Percentiles rank a stretch among this genome's conserved stretches.
phyloP scores from a whole-genome alignment of 2,113 vertebrate species.

The Aegithalos caudatus region DNA sequence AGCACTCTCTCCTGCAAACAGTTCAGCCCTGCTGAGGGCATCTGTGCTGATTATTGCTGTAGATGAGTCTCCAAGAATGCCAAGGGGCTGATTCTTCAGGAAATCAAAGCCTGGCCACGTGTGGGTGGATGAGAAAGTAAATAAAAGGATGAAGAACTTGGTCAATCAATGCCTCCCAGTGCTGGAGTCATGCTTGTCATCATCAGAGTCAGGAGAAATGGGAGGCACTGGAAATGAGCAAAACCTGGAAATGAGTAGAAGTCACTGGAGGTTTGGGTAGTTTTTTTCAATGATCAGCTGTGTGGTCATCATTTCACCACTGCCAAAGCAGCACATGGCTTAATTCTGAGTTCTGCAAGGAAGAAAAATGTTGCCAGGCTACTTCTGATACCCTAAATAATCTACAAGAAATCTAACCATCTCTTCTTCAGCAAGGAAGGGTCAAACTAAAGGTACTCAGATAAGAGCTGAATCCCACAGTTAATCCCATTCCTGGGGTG shows the following conservation, averaged over 20 bases:
- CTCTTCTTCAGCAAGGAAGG: neutral
- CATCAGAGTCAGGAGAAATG: neutral
- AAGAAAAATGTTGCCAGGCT: neutral
- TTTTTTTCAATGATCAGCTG: neutral
- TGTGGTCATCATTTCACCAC: neutral
- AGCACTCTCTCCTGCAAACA: neutral
- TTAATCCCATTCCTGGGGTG: neutral
- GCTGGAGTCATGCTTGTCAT: neutral
- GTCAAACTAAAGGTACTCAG: neutral
- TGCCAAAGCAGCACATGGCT: neutral
- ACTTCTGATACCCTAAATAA: neutral
- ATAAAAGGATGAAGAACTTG: neutral
- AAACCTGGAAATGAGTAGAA: neutral
- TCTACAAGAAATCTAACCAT: neutral
- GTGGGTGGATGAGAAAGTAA: neutral
- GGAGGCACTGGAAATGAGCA: neutral
- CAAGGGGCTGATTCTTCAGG: neutral
- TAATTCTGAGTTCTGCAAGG: neutral
- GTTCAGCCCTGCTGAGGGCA: slow-evolving; percentile 54
- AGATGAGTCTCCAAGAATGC: neutral
- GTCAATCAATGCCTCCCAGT: neutral
- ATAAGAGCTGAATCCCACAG: neutral
- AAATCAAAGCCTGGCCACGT: neutral
- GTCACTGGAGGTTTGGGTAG: neutral
- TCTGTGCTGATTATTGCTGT: slow-evolving; percentile 41